Percentiles rank a stretch among this genome's conserved stretches.
Evolutionary conservation across 2,113 vertebrate genomes (phyloP).

Genomic region (Tachysurus fulvidraco): DNA sequence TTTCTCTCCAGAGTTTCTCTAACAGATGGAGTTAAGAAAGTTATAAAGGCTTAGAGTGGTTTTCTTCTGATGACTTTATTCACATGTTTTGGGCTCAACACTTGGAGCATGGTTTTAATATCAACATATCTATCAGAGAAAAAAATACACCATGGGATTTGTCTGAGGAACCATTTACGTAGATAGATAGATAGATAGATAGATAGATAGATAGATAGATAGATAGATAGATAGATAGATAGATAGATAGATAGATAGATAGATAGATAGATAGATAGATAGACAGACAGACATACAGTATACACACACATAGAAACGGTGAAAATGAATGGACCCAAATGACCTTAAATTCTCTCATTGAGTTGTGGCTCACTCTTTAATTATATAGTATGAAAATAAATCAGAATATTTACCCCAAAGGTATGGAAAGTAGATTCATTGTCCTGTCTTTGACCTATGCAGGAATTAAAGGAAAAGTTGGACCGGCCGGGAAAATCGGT

Average conservation of each 20-base stretch:
- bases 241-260: too few species aligned
- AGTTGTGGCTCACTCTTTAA: background rate
- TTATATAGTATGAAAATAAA: background rate
- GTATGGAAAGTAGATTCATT: background rate
- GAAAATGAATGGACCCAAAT: background rate
- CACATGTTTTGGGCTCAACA: background rate
- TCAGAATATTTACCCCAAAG: background rate
- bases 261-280: too few species aligned
- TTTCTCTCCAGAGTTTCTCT: background rate
- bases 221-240: too few species aligned
- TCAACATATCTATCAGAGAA: background rate
- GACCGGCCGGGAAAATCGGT: slow-evolving; percentile 84
- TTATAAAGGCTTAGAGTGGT: background rate
- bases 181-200: too few species aligned
- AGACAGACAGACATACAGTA: too few species aligned
- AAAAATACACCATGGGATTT: background rate
- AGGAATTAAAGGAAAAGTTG: slow-evolving; percentile 89
- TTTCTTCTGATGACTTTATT: background rate
- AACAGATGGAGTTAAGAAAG: background rate
- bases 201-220: too few species aligned
- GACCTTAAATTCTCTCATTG: background rate
- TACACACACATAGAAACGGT: too few species aligned
- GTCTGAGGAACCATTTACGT: background rate
- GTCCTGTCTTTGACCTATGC: slow-evolving; percentile 52
- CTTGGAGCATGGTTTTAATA: background rate